Conservation (phyloP, 1,140 invertebrate genomes). For the Centruroides sculpturatus region DNA sequence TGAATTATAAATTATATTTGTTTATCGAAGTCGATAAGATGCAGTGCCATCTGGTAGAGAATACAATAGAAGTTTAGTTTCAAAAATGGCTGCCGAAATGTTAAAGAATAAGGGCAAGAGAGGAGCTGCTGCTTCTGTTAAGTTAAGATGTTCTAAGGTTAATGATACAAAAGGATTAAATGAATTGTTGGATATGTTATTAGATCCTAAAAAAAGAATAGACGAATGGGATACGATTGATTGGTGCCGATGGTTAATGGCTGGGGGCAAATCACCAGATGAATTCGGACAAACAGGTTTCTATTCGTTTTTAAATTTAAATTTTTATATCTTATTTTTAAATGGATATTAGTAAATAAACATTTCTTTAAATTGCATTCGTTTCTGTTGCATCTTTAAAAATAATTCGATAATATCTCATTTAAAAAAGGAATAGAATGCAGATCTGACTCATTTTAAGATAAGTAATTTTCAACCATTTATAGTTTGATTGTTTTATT, state of each 20-base stretch:
- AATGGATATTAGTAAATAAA: background rate
- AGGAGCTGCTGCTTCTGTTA: conserved; percentile 26
- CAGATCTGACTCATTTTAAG: no score
- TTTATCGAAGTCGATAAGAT: no score
- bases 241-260: conserved; percentile 85
- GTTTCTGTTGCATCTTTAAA: background rate
- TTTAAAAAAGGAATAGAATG: no score
- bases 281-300: conserved; percentile 77
- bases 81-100: conserved; percentile 17
- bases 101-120: conserved; percentile 27
- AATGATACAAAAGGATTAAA: conserved; percentile 45
- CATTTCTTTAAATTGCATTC: background rate
- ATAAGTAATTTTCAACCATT: no score
- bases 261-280: conserved; percentile 75
- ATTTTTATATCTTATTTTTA: background rate
- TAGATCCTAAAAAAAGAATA: conserved; percentile 68
- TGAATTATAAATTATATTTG: no score
- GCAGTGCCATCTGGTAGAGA: no score
- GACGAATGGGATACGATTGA: conserved; percentile 80
- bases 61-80: no score
- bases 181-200: conserved; percentile 60
- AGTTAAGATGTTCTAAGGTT: conserved; percentile 48
- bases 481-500: no score
- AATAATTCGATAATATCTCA: no score
- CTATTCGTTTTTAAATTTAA: conserved; percentile 18